phyloP scores from a whole-genome alignment of 2,888 invertebrate genomes.

The Ramazzottius varieornatus region DNA sequence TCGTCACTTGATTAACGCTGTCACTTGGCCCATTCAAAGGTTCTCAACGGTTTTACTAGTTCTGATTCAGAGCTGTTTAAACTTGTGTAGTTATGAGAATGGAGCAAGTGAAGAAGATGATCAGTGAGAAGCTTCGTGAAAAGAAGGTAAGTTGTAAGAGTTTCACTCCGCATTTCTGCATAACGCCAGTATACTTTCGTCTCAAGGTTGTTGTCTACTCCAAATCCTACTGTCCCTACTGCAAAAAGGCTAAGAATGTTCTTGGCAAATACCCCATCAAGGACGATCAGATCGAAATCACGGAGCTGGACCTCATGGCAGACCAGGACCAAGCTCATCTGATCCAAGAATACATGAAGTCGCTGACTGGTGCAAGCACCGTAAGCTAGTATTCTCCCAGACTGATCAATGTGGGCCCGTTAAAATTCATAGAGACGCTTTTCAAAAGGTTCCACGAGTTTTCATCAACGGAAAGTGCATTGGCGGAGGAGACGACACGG shows the following conservation, averaged over 20 bases:
- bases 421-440: constrained; percentile 9
- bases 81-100: no score
- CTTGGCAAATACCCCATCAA: neutral
- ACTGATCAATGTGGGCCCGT: neutral
- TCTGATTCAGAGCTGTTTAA: no score
- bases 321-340: neutral
- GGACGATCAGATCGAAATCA: neutral
- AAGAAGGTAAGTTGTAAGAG: no score
- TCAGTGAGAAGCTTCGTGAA: neutral
- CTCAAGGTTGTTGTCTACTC: neutral
- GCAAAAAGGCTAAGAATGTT: neutral
- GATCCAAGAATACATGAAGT: neutral
- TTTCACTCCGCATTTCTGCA: no score
- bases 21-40: no score
- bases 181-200: no score
- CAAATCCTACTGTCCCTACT: neutral
- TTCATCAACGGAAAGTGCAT: constrained; percentile 68
- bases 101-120: neutral
- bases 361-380: neutral
- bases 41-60: no score
- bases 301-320: neutral
- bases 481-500: constrained; percentile 73
- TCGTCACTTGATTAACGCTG: no score
- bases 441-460: constrained; percentile 60
- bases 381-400: neutral